Conservation (phyloP, 2,888 invertebrate species). For the Sinodicranocentrus sp. region DNA sequence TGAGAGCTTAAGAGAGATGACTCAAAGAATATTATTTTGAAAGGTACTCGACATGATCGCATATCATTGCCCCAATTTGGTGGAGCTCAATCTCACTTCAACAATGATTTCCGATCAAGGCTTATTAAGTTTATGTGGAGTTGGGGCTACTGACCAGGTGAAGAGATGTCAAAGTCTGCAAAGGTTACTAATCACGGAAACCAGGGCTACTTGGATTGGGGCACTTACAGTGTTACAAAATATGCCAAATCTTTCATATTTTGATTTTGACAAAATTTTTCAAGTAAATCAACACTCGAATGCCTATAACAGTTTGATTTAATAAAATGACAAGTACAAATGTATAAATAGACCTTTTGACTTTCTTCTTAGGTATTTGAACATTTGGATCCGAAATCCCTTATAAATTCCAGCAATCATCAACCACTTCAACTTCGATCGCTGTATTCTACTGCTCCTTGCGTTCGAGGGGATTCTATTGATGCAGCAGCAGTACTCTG, state of each 20-base stretch:
- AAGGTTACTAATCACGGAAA: constrained; percentile 77
- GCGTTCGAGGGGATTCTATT: constrained; percentile 75
- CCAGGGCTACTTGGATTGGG: constrained; percentile 77
- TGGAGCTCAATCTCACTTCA: constrained; percentile 77
- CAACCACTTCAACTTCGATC: constrained; percentile 74
- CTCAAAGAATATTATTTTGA: neutral
- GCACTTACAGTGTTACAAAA: constrained; percentile 77
- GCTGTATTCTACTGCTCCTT: constrained; percentile 76
- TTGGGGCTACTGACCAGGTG: constrained; percentile 70
- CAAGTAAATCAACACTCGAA: too few species aligned
- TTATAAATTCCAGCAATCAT: constrained; percentile 36
- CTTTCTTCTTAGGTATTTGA: constrained; percentile 72
- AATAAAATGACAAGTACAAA: too few species aligned
- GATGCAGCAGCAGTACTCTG: constrained; percentile 77
- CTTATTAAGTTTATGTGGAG: constrained; percentile 77
- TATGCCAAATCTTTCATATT: constrained; percentile 77
- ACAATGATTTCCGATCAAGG: constrained; percentile 78
- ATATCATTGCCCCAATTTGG: constrained; percentile 76
- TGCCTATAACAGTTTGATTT: too few species aligned
- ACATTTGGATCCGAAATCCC: constrained; percentile 72
- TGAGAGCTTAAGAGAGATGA: neutral
- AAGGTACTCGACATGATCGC: constrained; percentile 77
- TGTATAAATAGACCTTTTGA: too few species aligned
- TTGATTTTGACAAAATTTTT: constrained; percentile 78
- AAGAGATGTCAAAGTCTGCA: constrained; percentile 77